Base-by-base conservation (phyloP, 2,888 invertebrate species). In the Pandemis cinnamomeana region DNA sequence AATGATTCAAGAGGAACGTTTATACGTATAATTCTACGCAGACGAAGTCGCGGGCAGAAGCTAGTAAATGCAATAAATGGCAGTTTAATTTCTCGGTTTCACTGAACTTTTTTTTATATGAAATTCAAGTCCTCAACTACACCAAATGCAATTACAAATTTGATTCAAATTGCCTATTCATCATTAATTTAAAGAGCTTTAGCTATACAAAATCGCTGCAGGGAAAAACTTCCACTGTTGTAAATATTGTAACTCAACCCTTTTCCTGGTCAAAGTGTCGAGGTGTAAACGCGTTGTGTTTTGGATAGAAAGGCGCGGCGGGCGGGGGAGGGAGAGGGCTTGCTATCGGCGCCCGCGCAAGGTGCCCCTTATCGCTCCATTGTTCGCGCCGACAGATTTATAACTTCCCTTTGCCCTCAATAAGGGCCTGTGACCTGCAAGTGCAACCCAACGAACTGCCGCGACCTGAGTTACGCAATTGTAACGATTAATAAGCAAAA, bases 401-500 rank as follows among this genome's bases (percentile, higher is more conserved):
- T 91, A 90, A 90, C 93, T 94, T 94, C 94, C 94, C 91, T 91
- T 93, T 92, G 94, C 87, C 93, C 94, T 91, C 90, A 92, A 94
- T 93, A 93, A 93, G 93, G 94, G 92, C 91, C 89, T 90, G 88
- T 89, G 92, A 93, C 91, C 92, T 87, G 88, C 76, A 80, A 80
- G 81, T 80, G 80, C 84, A 84, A 87, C 83, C 83, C 58, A 42
- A 36, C 68, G 58, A 63, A 68, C 67, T 27, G 48, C 64, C 7
- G 48, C 46, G 64, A 48, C 64, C 64, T 36, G 46, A 48, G 48
- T 58, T 61, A 41, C 61, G 41, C 41, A 41, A 41, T 61, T 58
- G 53, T 15, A 55, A 20, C 53, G 53, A 51, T 55, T 55, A 15
- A 15, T 51, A 20, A 55, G 15, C n/a, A 51, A 11, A 48, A 5